Conservation (phyloP, 2,888 invertebrate genomes). For the Eupithecia centaureata region DNA sequence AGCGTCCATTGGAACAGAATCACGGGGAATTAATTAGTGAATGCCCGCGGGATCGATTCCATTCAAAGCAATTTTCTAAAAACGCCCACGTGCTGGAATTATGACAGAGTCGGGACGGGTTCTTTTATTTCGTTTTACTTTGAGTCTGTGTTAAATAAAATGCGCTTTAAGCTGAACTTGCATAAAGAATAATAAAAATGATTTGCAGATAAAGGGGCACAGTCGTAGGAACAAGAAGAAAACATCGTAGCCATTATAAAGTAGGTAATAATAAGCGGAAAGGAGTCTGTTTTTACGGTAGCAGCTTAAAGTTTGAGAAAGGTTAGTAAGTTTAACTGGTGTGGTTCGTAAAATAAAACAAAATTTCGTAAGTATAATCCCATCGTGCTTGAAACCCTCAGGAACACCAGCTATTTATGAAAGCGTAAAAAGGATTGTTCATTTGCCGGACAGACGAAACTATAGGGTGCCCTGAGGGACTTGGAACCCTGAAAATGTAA, state of each 20-base stretch:
- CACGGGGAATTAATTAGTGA: constrained; percentile 58
- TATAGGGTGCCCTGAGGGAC: not conserved
- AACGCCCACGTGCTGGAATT: constrained; percentile 46
- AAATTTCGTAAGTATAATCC: no score
- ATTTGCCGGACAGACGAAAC: not conserved
- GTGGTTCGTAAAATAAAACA: no score
- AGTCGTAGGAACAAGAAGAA: not conserved
- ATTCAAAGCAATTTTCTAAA: constrained; percentile 55
- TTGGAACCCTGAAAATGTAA: not conserved
- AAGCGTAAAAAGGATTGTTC: not conserved
- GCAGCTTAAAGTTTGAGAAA: not conserved
- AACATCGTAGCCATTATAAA: not conserved
- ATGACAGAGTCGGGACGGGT: constrained; percentile 56
- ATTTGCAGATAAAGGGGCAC: not conserved
- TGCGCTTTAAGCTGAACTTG: not conserved
- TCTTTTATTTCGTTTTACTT: constrained; percentile 60
- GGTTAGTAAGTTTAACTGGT: not conserved
- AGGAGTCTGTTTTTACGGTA: not conserved
- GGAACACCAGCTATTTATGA: not conserved
- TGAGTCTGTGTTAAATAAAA: not conserved
- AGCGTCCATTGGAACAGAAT: constrained; percentile 48
- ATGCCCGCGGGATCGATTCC: constrained; percentile 47
- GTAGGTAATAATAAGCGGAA: not conserved
- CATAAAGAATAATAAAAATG: not conserved
- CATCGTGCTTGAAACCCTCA: no score